Base-by-base conservation (phyloP, 2,888 invertebrate genomes). In the Heliconius sara region DNA sequence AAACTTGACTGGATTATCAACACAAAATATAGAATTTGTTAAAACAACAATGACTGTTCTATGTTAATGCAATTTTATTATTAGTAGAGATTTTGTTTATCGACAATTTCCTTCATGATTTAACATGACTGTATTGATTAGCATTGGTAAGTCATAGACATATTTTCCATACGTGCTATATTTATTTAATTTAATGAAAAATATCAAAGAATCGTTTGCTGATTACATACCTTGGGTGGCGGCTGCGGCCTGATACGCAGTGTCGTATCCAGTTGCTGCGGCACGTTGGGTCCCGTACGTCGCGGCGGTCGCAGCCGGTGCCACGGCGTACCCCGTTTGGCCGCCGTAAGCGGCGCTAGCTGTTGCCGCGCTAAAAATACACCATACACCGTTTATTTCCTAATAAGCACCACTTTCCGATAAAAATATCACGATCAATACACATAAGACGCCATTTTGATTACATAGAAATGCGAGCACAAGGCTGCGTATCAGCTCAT, bases 251-350 rank as follows among this genome's bases (percentile, higher is more conserved):
- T 98, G 98, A 87, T 97, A 97, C 71, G 98, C 97, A 84, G 97
- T 97, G 89, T 98, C 97, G 95, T 98, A 97, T 80, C 97, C 97
- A 76, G 97, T 96, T 73, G 97, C 97, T 60, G 97, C 96, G 81
- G 97, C 96, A 83, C 97, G 96, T 89, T 98, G 98, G 70, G 98
- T 97, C 83, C 97, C 97, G 92, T 98, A 98, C 76, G 98, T 97
- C 74, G 97, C 97, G 81, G 98, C 98, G 67, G 98, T 97, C 39
- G 97, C 97, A 83, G 97, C 97, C 68, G 97, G 97, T 80, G 97
- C 97, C 94, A 97, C 97, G 84, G 97, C 98, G 95, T 98, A 98
- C 84, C 98, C 97, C 77, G 98, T 96, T 91, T 98, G 98, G 39
- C 97, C 97, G 47, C 98, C 97, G 93, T 98, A 98, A 47, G 98